phyloP scores from a whole-genome alignment of 2,113 vertebrate genomes.

The Ochotona curzoniae region DNA sequence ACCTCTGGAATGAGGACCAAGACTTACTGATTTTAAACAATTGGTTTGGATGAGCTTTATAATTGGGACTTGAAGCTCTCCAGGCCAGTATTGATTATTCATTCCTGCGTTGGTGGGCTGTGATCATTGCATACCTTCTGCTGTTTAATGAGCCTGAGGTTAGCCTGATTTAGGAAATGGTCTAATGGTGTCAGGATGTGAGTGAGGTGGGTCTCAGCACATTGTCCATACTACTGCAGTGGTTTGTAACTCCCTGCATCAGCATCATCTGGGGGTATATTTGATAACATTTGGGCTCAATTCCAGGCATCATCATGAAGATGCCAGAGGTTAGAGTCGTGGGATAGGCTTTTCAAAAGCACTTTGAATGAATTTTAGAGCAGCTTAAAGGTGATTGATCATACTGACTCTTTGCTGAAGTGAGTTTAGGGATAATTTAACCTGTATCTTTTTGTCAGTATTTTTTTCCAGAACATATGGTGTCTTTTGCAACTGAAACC shows the following conservation, averaged over 20 bases:
- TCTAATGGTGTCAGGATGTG: not conserved
- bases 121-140: not conserved
- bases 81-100: not conserved
- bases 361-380: slow-evolving; percentile 6
- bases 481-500: slow-evolving; percentile 93
- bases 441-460: slow-evolving; percentile 86
- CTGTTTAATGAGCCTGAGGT: not conserved
- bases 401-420: not conserved
- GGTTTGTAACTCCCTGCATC: not conserved
- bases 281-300: not conserved
- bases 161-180: not conserved
- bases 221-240: not conserved
- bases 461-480: slow-evolving; percentile 98
- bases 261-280: too few species aligned
- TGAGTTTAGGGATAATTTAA: slow-evolving; percentile 63
- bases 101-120: not conserved
- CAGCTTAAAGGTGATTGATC: slow-evolving; percentile 6
- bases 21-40: slow-evolving; percentile 51
- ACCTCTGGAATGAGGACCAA: not conserved
- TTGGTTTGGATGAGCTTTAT: slow-evolving; percentile 22
- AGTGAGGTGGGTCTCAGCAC: not conserved
- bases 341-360: slow-evolving; percentile 19
- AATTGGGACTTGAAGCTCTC: not conserved
- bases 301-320: not conserved
- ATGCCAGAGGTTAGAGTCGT: not conserved